These are phyloP conservation scores for Saccostrea echinata DNA, from an alignment of 1,140 invertebrate species.

Conservation along the genomic window DNA sequence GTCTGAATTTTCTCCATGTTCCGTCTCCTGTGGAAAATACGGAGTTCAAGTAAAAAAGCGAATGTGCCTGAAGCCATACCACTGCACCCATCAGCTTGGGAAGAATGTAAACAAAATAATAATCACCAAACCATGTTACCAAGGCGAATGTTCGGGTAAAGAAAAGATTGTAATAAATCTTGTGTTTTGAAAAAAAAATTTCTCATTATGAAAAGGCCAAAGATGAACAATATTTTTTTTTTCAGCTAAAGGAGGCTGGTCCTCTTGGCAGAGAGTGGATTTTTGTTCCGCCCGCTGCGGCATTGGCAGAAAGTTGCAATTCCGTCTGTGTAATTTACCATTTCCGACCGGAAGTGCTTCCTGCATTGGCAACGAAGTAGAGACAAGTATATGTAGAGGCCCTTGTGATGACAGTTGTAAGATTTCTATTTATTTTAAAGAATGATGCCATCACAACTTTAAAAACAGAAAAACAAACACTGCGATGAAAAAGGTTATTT, in stretches of 20 bases:
- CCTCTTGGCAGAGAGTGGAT: conserved; percentile 63
- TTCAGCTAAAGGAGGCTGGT: conserved; percentile 61
- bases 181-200: not conserved
- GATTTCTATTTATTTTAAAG: not conserved
- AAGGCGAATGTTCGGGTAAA: conserved; percentile 28
- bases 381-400: conserved; percentile 4
- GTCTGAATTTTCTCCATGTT: conserved; percentile 29
- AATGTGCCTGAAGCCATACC: not conserved
- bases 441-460: too few species aligned
- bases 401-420: conserved; percentile 18
- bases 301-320: conserved; percentile 81
- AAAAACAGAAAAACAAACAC: too few species aligned
- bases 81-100: not conserved
- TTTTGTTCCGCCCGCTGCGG: conserved; percentile 81
- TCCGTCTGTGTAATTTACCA: conserved; percentile 46
- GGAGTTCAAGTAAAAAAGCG: conserved; percentile 4
- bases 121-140: conserved; percentile 34
- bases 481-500: too few species aligned
- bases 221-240: not conserved
- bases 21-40: conserved; percentile 35
- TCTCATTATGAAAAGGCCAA: not conserved
- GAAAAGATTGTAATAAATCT: not conserved
- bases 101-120: not conserved
- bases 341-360: not conserved
- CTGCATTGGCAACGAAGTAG: not conserved